A percentile compares a stretch with the other conserved stretches of the same genome.
Conservation (phyloP, 2,113 vertebrate genomes). For the Lampris megalopsis region DNA sequence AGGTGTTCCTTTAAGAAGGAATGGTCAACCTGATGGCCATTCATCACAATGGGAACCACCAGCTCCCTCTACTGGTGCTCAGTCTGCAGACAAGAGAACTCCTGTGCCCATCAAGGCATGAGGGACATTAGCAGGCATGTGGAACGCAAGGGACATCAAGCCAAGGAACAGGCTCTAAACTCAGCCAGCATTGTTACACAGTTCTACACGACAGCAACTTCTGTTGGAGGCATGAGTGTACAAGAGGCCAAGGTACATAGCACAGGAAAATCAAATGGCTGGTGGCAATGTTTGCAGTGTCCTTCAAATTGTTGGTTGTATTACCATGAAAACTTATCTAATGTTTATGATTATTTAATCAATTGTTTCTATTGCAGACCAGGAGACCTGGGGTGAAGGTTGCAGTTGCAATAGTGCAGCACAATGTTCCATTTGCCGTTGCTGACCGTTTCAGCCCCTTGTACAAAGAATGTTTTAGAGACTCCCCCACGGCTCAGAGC, state of each 20-base stretch:
- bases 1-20: background rate
- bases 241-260: too few relatives aligned
- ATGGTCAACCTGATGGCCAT: constrained; percentile 25
- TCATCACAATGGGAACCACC: constrained; percentile 19
- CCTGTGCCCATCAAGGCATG: constrained; percentile 19
- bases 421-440: constrained; percentile 30
- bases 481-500: constrained; percentile 15
- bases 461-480: constrained; percentile 25
- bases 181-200: too few relatives aligned
- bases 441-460: constrained; percentile 25
- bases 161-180: too few relatives aligned
- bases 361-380: constrained; percentile 36
- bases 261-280: too few relatives aligned
- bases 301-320: background rate
- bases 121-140: constrained; percentile 6
- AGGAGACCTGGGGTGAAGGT: constrained; percentile 29
- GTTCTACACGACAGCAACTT: too few relatives aligned
- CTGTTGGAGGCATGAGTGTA: too few relatives aligned
- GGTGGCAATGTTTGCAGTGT: too few relatives aligned
- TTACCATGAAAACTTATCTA: background rate
- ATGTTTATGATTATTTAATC: background rate
- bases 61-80: constrained; percentile 14
- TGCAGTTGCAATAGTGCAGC: constrained; percentile 24
- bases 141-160: background rate
- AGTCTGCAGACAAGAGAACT: constrained; percentile 23